Conservation (phyloP, 1,140 invertebrate species). For the Heliothis virescens region DNA sequence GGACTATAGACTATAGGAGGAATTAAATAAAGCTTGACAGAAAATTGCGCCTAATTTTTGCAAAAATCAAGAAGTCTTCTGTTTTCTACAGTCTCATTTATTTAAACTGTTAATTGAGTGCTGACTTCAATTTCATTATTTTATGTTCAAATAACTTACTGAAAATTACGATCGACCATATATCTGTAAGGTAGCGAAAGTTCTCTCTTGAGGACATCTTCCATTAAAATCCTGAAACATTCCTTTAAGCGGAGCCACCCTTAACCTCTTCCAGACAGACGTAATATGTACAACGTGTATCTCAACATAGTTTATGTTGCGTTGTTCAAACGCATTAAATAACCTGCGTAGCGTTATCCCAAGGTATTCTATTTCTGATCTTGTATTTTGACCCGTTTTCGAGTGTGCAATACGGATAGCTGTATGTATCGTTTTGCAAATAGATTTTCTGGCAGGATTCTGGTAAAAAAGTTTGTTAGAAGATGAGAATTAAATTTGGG, state of each 20-base stretch:
- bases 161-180: neutral
- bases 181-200: neutral
- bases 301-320: slow-evolving; percentile 37
- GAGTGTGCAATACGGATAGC: slow-evolving; percentile 5
- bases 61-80: slow-evolving; percentile 13
- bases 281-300: slow-evolving; percentile 26
- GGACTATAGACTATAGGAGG: neutral
- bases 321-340: slow-evolving; percentile 34
- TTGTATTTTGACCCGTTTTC: slow-evolving; percentile 40
- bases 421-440: slow-evolving; percentile 25
- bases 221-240: slow-evolving; percentile 6
- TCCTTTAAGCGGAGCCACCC: slow-evolving; percentile 25
- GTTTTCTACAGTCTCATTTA: too few species aligned
- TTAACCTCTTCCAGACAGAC: slow-evolving; percentile 14
- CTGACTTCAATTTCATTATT: slow-evolving; percentile 5
- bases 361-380: slow-evolving; percentile 47
- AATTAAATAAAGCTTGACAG: neutral
- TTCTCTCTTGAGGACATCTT: neutral
- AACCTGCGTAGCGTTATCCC: slow-evolving; percentile 40
- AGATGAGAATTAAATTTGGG: neutral
- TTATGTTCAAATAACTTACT: neutral
- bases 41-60: slow-evolving; percentile 21
- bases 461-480: neutral
- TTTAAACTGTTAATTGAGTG: neutral
- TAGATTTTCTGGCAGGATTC: slow-evolving; percentile 6